phyloP scores from a whole-genome alignment of 2,113 vertebrate genomes.

The Haemorhous mexicanus region DNA sequence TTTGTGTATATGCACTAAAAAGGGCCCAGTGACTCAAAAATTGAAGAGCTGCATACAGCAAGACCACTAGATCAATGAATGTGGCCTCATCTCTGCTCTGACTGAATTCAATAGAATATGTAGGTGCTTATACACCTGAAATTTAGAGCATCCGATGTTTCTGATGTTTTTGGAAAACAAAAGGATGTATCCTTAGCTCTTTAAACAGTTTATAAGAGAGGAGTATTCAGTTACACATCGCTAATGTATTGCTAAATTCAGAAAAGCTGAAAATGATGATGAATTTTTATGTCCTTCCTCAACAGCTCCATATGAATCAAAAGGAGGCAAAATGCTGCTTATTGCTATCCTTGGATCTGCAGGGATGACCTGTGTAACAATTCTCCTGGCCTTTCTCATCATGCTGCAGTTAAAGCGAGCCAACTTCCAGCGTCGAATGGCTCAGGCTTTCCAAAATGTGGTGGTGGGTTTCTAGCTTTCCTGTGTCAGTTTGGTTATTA shows the following conservation, averaged over 20 bases:
- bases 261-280: background rate
- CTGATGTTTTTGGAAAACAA: background rate
- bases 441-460: slow-evolving; percentile 84
- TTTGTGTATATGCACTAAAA: background rate
- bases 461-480: slow-evolving; percentile 60
- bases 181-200: background rate
- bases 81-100: background rate
- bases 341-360: slow-evolving; percentile 88
- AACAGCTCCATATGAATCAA: slow-evolving; percentile 66
- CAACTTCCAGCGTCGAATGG: slow-evolving; percentile 85
- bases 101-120: background rate
- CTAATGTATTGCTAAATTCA: background rate
- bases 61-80: background rate
- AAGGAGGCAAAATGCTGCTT: slow-evolving; percentile 82
- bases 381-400: slow-evolving; percentile 85
- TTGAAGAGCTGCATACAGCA: background rate
- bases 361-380: slow-evolving; percentile 88
- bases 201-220: background rate
- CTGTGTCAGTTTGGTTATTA: background rate
- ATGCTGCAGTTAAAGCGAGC: slow-evolving; percentile 84
- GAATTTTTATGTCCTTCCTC: background rate
- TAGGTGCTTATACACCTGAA: background rate
- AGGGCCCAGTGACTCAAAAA: background rate
- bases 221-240: background rate
- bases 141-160: background rate